Evolutionary conservation across 2,113 vertebrate species (phyloP), one percentile per base, ranked within the genome.

Genomic region (Halichoeres trimaculatus): DNA sequence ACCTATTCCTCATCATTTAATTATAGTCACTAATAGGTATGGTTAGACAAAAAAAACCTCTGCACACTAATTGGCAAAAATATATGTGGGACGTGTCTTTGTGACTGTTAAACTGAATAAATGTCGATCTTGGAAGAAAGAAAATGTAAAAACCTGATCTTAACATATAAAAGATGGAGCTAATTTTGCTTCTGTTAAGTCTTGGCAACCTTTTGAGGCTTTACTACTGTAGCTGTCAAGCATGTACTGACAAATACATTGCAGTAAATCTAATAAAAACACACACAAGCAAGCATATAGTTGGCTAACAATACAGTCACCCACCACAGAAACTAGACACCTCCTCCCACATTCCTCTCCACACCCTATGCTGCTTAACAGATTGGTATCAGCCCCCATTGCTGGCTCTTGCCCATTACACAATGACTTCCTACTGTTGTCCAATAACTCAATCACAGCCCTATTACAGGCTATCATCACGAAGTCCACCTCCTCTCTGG

Each of bases 1-100:
- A 90, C 91, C 88, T 90, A 80, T 86, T 88, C 89, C 83, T 88
- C 89, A 85, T 91, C 89, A 88, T 91, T 91, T 91, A 90, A 92
- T 92, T 90, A 91, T 86, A 90, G 85, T 75, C 86, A 71, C 88
- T 92, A 92, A 92, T 85, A 90, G 86, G 86, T 91, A 86, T 83
- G 74, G 81, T 85, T 85, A 78, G 70, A 76, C 64, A 61, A 35
- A 58, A 67, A 64, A 35, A 35, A 57, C 8, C 64, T 56, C 30
- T 62, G 64, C 59, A 71, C 60, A 70, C 63, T 66, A 68, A 83
- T 53, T 80, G 70, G 77, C 60, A 51, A 40, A 72, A 56, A 87
- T 47, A 63, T 61, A 77, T 47, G 30, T 55, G 36, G 20, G 63
- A 69, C 48, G 43, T 41, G 48, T 65, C 53, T 67, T 60, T 51